Percentiles rank a stretch among this genome's conserved stretches.
phyloP scores from a whole-genome alignment of 2,888 invertebrate genomes.

The Harpalus rubripes region DNA sequence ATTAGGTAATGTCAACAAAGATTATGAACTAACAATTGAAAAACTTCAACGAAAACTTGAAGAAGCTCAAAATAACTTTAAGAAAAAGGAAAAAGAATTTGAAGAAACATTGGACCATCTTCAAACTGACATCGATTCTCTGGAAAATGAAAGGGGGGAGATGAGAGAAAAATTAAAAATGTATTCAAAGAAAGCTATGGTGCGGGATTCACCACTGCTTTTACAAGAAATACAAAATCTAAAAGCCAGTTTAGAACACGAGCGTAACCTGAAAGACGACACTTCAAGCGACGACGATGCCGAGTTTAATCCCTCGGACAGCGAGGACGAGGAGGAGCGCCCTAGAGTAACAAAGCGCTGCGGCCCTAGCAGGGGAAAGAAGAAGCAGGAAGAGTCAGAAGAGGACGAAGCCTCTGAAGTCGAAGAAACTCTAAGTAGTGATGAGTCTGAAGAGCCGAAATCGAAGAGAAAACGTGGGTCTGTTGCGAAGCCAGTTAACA shows the following conservation, averaged over 20 bases:
- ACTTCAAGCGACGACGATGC: constrained; percentile 77
- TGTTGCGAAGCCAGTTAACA: constrained; percentile 69
- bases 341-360: constrained; percentile 73
- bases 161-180: constrained; percentile 93
- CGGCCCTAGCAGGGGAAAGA: constrained; percentile 62
- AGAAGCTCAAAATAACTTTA: constrained; percentile 89
- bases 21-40: constrained; percentile 89
- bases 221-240: constrained; percentile 81
- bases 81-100: constrained; percentile 96
- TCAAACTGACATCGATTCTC: constrained; percentile 95
- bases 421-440: constrained; percentile 73
- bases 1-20: constrained; percentile 86
- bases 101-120: constrained; percentile 98
- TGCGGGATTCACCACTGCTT: constrained; percentile 78
- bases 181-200: constrained; percentile 84
- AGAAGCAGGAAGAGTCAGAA: constrained; percentile 68
- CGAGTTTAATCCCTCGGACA: constrained; percentile 75
- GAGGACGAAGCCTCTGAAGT: constrained; percentile 74
- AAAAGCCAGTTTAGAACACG: constrained; percentile 80
- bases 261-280: constrained; percentile 79
- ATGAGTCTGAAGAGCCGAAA: constrained; percentile 75
- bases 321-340: constrained; percentile 73
- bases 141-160: constrained; percentile 93
- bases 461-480: constrained; percentile 72
- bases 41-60: constrained; percentile 92